These are phyloP conservation scores for Streptopelia turtur DNA, from an alignment of 2,797 vertebrate genomes.

Conservation along the genomic window DNA sequence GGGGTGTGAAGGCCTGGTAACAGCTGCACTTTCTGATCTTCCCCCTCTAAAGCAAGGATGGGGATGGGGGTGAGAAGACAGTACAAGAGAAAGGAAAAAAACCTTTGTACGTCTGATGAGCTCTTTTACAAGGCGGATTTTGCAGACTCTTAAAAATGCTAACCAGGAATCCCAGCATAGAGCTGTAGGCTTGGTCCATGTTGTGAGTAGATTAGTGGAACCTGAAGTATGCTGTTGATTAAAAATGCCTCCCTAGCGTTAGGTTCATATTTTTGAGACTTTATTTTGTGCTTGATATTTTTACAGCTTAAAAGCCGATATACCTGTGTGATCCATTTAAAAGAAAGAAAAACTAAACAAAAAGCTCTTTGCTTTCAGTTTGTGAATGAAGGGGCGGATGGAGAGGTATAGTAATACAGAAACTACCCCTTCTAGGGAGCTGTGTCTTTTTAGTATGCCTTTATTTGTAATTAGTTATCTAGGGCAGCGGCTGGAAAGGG, in stretches of 20 bases:
- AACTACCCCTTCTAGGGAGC: background rate
- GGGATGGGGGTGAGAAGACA: background rate
- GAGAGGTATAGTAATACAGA: background rate
- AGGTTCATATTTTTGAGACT: background rate
- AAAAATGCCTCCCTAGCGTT: background rate
- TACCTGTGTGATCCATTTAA: background rate
- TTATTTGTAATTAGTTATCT: background rate
- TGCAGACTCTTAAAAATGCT: background rate
- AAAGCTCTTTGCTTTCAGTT: background rate
- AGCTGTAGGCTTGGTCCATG: background rate
- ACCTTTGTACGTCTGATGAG: background rate
- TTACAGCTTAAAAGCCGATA: background rate
- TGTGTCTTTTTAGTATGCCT: background rate
- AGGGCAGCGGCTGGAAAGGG: background rate
- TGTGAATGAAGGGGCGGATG: background rate
- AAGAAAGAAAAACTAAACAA: background rate
- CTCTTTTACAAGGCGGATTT: background rate
- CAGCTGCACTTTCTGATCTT: background rate
- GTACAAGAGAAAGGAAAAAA: background rate
- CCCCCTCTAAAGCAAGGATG: background rate
- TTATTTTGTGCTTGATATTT: background rate
- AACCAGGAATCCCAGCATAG: background rate
- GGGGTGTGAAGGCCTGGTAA: background rate
- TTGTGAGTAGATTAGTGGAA: background rate
- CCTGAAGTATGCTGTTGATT: background rate